Conservation (phyloP, 1,140 invertebrate genomes). For the Caenorhabditis tropicalis region DNA sequence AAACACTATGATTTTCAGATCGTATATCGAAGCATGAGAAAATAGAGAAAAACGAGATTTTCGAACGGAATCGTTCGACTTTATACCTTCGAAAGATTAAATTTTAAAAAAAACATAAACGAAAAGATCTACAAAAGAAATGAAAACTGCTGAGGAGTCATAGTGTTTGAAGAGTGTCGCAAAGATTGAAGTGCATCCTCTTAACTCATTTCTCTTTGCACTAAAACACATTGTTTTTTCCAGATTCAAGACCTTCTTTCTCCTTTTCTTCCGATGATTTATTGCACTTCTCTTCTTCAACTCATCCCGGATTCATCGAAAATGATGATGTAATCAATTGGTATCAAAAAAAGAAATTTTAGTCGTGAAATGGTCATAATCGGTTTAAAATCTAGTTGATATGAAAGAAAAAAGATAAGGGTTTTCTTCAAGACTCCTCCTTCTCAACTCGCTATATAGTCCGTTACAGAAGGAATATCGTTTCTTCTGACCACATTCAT, state of each 20-base stretch:
- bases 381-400: constrained; percentile 10
- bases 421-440: neutral
- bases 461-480: neutral
- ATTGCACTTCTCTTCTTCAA: neutral
- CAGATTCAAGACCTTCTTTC: neutral
- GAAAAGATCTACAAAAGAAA: neutral
- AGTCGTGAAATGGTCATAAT: neutral
- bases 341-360: neutral
- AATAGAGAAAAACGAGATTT: too few relatives aligned
- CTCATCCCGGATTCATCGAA: neutral
- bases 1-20: too few relatives aligned
- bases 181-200: constrained; percentile 19
- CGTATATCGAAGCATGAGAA: too few relatives aligned
- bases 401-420: neutral
- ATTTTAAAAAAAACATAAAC: neutral
- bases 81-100: too few relatives aligned
- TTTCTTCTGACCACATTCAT: constrained; percentile 21
- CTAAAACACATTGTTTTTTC: neutral
- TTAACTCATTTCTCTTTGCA: neutral
- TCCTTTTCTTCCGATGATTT: neutral
- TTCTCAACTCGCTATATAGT: neutral
- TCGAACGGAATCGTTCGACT: too few relatives aligned
- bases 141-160: neutral
- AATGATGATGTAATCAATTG: neutral
- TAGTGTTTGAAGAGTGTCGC: neutral